phyloP scores from a whole-genome alignment of 2,797 vertebrate genomes.

The Lacerta bilineata region DNA sequence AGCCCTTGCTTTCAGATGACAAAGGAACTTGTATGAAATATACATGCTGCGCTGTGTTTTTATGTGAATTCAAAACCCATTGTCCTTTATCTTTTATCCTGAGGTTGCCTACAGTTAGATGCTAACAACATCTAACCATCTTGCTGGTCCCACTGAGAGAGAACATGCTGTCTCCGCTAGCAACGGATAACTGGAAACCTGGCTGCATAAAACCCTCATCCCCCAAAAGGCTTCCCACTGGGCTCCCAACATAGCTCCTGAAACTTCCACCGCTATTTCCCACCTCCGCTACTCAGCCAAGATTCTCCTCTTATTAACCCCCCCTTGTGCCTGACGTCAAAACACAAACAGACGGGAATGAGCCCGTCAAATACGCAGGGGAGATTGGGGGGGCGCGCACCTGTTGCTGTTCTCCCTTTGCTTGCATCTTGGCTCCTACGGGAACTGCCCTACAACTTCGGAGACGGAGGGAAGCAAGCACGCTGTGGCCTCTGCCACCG shows the following conservation, averaged over 20 bases:
- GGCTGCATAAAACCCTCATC: not conserved
- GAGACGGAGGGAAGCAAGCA: not conserved
- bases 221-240: not conserved
- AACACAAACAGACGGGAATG: not conserved
- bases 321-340: not conserved
- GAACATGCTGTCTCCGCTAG: not conserved
- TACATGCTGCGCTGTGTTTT: not conserved
- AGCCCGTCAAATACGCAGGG: not conserved
- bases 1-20: not conserved
- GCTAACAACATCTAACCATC: not conserved
- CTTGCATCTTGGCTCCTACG: not conserved
- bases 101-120: not conserved
- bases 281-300: not conserved
- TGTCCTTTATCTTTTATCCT: not conserved
- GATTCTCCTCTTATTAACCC: not conserved
- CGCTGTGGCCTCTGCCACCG: not conserved
- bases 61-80: not conserved
- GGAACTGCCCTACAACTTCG: not conserved
- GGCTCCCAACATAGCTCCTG: not conserved
- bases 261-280: not conserved
- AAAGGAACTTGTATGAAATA: no score
- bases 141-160: not conserved
- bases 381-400: no score
- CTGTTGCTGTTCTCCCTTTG: no score
- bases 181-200: not conserved